Base-by-base conservation (phyloP, 2,113 vertebrate species). In the Hippocampus barbouri region DNA sequence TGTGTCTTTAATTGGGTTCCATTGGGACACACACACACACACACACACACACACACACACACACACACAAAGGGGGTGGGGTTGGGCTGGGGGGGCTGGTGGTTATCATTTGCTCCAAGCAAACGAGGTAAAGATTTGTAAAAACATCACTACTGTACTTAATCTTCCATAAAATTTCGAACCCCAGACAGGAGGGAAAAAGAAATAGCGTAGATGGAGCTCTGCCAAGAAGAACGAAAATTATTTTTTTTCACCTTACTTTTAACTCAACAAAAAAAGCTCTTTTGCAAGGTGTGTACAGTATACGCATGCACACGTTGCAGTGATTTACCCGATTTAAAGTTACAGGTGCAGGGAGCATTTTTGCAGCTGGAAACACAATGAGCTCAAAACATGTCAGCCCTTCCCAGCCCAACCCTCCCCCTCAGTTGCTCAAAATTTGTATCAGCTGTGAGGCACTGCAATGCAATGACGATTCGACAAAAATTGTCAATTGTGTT, bases 161-260 rank as follows among this genome's bases (percentile, higher is more conserved):
- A 60, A 4, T 79, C 72, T 77, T 85, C 81, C 57, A 83, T 78
- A 62, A 81, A 88, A 82, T 74, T 14, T 27, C 30, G 2, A 60
- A 60, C 14, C 25, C 4, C 25, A 60, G 57, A 30, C n/a, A 60
- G 27, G 25, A 59, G 56, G 56, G 1, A 7, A 56, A 54, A 51
- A 45, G n/a, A 18, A 54, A n/a, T 23, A 25, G 1, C 14, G 21
- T 30, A 8, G 11, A 7, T 60, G 57, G 57, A 60, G 23, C 12
- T 27, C 25, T 15, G 25, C 14, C 57, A 60, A 23, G 12, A 60
- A 9, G 14, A 16, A 57, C 2, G 10, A 23, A 18, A 0, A 23
- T 56, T 34, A 7, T 11, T 27, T 57, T 11, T 27, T 20, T 8
- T 3, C 23, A 56, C 3, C 1, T 56, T 3, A 56, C 21, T 56